Percentiles rank a stretch among this genome's conserved stretches.
Conservation (phyloP, 2,888 invertebrate genomes). For the Micropterix aruncella region DNA sequence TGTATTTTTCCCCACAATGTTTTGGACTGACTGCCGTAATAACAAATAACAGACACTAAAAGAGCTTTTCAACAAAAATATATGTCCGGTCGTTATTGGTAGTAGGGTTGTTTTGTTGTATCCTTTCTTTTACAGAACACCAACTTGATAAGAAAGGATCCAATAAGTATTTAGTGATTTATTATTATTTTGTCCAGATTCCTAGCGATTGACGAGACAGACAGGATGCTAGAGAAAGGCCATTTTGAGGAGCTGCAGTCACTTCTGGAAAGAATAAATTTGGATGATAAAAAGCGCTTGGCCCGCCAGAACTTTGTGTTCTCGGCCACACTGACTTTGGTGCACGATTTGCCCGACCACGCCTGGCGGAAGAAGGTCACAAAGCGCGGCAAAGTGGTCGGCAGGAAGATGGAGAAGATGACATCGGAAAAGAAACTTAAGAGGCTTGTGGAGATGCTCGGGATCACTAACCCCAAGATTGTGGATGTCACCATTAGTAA, state of each 20-base stretch:
- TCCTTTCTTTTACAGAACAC: background rate
- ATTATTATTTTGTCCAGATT: constrained; percentile 48
- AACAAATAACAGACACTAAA: no score
- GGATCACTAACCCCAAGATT: constrained; percentile 81
- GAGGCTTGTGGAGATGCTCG: constrained; percentile 62
- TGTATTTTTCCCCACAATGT: no score
- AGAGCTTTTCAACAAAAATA: background rate
- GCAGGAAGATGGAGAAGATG: constrained; percentile 44
- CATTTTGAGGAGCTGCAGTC: constrained; percentile 87
- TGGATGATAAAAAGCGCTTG: constrained; percentile 40
- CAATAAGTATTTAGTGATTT: no score
- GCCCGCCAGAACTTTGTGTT: constrained; percentile 88
- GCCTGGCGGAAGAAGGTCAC: constrained; percentile 45
- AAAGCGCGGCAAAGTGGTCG: constrained; percentile 31
- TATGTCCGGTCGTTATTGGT: no score
- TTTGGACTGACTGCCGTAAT: no score
- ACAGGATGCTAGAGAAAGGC: constrained; percentile 93
- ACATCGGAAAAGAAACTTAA: constrained; percentile 65
- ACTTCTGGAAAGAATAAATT: constrained; percentile 67
- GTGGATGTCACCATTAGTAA: constrained; percentile 78
- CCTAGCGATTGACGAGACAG: constrained; percentile 95
- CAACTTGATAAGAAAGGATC: no score
- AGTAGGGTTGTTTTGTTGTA: background rate
- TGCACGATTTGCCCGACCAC: constrained; percentile 72
- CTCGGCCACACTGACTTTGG: constrained; percentile 90